These are phyloP conservation scores for Aproaerema taeniolella DNA, from an alignment of 2,888 invertebrate genomes.

Conservation along the genomic window DNA sequence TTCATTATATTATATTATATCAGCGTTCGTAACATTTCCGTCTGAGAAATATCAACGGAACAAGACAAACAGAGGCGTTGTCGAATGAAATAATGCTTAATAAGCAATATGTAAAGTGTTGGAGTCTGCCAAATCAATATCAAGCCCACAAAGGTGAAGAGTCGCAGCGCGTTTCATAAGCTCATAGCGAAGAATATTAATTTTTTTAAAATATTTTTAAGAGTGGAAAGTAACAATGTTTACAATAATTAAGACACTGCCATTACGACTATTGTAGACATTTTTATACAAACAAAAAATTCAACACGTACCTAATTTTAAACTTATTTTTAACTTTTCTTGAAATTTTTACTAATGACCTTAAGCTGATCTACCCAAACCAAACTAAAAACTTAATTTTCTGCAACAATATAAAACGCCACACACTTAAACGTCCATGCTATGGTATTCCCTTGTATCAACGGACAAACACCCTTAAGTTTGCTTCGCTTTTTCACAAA, in stretches of 20 bases:
- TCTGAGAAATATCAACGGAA: constrained; percentile 50
- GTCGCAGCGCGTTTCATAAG: constrained; percentile 9
- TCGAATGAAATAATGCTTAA: constrained; percentile 69
- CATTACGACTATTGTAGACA: background rate
- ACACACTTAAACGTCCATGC: too few relatives aligned
- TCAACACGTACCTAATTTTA: too few relatives aligned
- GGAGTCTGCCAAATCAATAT: constrained; percentile 59
- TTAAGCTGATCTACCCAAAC: too few relatives aligned
- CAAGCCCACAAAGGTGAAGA: constrained; percentile 22
- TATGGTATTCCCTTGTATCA: too few relatives aligned
- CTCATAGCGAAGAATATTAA: background rate
- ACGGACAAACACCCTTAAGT: too few relatives aligned
- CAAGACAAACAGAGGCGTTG: constrained; percentile 55
- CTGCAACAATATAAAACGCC: too few relatives aligned
- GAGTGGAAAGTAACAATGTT: background rate
- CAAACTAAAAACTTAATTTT: too few relatives aligned
- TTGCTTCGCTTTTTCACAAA: too few relatives aligned
- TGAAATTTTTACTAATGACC: too few relatives aligned
- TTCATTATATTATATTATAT: constrained; percentile 17
- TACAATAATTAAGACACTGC: background rate
- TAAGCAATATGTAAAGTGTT: constrained; percentile 72
- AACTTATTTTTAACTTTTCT: too few relatives aligned
- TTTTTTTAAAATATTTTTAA: background rate
- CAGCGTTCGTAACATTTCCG: constrained; percentile 22
- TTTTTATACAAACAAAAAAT: background rate